Evolutionary conservation across 2,113 vertebrate genomes (phyloP), one percentile per base, ranked within the genome.

Genomic region (Gnathonemus longibarbis): DNA sequence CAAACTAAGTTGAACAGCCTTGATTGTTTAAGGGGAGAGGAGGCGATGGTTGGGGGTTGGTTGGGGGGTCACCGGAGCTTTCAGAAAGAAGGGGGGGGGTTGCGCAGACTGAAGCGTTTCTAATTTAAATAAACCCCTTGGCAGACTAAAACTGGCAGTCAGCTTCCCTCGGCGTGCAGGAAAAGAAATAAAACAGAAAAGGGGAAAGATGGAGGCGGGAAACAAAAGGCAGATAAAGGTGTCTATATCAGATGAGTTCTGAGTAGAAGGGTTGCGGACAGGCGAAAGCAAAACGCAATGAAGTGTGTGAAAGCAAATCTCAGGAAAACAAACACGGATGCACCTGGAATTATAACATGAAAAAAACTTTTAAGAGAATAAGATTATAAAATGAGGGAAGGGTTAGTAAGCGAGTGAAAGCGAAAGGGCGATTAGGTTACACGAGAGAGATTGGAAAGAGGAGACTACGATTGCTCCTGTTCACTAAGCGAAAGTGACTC

Each of bases 71-170:
- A 93, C 93, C 92, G 91, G 88, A 89, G 93, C 92, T 46, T 84
- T 87, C 91, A 91, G 84, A 93, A 93, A 93, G 93, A 93, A 91
- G 92, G 35, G 24, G 77, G 58, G 77, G 92, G 91, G 87, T 88
- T 89, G 94, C 92, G 95, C 93, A 95, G 94, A 95, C 91, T 95
- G 94, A 94, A 95, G 94, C 94, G 93, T 95, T 96, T 96, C 95
- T 96, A 96, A 96, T 96, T 96, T 96, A 96, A 96, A 96, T 96
- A 96, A 96, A 96, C 94, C 96, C 94, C 95, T 94, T 91, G 94
- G 95, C 94, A 96, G 95, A 96, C 94, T 95, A 92, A 96, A 96
- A 96, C 95, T 96, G 95, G 95, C 96, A 96, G 95, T 91, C 62
- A 94, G 95, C 94, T 96, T 96, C 95, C 95, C 94, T 96, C 94